These are phyloP conservation scores for Papio anubis DNA, from an alignment of 2,113 vertebrate genomes.

Conservation along the genomic window DNA sequence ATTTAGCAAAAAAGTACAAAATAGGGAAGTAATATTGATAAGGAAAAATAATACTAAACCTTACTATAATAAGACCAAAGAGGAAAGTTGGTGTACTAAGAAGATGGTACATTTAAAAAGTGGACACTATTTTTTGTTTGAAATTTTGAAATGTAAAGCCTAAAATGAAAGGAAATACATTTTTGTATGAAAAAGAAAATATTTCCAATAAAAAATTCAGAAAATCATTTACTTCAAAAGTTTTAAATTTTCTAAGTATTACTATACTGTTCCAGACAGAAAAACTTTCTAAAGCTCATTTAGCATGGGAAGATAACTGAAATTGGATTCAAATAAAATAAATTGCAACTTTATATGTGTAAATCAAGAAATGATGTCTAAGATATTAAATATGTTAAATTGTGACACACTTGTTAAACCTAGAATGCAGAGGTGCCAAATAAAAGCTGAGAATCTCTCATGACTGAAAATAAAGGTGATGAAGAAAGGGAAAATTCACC, in stretches of 20 bases:
- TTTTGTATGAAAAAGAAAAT: neutral
- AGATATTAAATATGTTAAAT: neutral
- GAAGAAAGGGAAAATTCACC: neutral
- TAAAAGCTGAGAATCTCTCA: neutral
- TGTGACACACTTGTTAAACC: neutral
- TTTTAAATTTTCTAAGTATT: neutral
- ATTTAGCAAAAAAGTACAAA: neutral
- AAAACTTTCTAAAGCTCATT: neutral
- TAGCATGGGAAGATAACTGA: neutral
- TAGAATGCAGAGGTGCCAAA: neutral
- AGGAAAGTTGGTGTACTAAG: neutral
- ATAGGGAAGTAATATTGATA: neutral
- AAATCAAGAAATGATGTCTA: neutral
- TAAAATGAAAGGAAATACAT: neutral
- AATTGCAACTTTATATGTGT: neutral
- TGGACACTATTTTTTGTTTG: neutral
- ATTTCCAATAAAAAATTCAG: neutral
- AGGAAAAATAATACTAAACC: neutral
- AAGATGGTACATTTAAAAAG: neutral
- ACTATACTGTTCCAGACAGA: neutral
- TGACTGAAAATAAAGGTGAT: neutral
- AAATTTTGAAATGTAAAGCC: neutral
- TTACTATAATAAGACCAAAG: neutral
- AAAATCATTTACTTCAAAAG: neutral
- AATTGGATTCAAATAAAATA: neutral